These are phyloP conservation scores for Andrena dorsata DNA, from an alignment of 2,888 invertebrate species.

Conservation along the genomic window DNA sequence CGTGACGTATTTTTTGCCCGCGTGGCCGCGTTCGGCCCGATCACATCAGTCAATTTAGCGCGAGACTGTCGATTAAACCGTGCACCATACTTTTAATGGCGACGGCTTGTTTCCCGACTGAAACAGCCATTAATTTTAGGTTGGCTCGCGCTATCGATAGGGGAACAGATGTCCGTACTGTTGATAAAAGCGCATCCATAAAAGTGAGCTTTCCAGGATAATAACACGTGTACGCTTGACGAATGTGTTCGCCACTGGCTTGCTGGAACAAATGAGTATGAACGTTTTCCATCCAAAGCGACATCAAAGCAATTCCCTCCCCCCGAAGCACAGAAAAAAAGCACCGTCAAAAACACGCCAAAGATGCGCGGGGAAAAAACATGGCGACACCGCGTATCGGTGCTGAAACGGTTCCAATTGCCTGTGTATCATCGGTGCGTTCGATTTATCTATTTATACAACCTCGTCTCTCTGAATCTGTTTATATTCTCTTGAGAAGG, in stretches of 20 bases:
- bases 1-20: neutral
- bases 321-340: neutral
- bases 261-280: constrained; percentile 38
- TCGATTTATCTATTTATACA: neutral
- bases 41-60: constrained; percentile 46
- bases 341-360: neutral
- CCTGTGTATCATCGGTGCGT: neutral
- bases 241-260: constrained; percentile 9
- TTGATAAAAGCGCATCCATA: constrained; percentile 61
- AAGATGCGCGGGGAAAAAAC: neutral
- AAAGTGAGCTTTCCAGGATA: constrained; percentile 60
- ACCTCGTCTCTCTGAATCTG: no score
- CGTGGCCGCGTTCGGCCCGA: constrained; percentile 3
- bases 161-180: constrained; percentile 53
- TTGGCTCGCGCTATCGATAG: constrained; percentile 55
- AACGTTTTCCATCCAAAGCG: constrained; percentile 54
- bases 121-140: constrained; percentile 60
- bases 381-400: neutral
- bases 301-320: constrained; percentile 15
- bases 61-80: constrained; percentile 54
- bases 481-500: no score
- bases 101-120: constrained; percentile 54
- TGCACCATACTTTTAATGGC: constrained; percentile 51
- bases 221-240: constrained; percentile 58
- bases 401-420: neutral